These are phyloP conservation scores for Meghimatium bilineatum DNA, from an alignment of 2,888 invertebrate genomes.

Conservation along the genomic window DNA sequence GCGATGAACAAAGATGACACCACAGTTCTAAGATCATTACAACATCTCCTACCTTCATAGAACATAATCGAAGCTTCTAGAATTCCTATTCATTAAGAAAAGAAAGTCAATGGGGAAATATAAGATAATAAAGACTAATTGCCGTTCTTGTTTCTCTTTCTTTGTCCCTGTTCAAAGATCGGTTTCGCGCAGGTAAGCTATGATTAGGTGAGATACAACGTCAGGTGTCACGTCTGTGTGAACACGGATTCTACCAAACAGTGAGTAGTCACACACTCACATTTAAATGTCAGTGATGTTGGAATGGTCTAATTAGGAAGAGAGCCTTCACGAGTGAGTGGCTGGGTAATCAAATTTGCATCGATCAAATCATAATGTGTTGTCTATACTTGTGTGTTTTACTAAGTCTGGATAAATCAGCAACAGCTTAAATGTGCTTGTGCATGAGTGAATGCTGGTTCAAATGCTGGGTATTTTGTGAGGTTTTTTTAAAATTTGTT, in stretches of 20 bases:
- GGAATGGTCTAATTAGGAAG: not conserved
- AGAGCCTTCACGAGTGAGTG: not conserved
- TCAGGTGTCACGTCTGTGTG: not conserved
- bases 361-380: not conserved
- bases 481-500: no score
- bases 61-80: not conserved
- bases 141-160: not conserved
- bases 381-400: no score
- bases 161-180: not conserved
- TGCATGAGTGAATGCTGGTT: no score
- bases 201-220: not conserved
- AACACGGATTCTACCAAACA: not conserved
- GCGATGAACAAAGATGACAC: not conserved
- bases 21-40: not conserved
- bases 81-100: constrained; percentile 3
- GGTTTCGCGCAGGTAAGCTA: not conserved
- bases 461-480: no score
- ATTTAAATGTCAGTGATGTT: constrained; percentile 1
- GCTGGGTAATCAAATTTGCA: not conserved
- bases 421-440: no score
- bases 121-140: constrained; percentile 4
- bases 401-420: no score
- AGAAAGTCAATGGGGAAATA: constrained; percentile 5
- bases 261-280: not conserved
- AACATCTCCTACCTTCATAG: not conserved